Percentiles rank a stretch among this genome's conserved stretches.
Evolutionary conservation across 2,113 vertebrate genomes (phyloP).

Genomic region (Tamias sibiricus): DNA sequence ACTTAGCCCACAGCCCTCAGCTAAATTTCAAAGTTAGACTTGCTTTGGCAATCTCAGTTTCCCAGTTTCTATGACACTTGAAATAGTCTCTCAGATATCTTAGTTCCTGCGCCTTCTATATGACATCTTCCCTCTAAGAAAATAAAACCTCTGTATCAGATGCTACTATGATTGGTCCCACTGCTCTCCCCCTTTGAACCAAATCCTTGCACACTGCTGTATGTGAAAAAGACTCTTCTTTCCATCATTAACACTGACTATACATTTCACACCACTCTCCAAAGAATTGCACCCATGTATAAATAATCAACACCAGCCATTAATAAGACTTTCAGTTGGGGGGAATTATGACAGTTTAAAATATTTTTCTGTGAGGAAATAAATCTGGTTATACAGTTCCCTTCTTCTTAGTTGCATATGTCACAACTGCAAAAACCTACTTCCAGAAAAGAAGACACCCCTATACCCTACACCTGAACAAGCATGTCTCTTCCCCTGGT

Average conservation of each 20-base stretch:
- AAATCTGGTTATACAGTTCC: not conserved
- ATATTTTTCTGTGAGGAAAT: not conserved
- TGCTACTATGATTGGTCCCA: not conserved
- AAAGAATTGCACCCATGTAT: not conserved
- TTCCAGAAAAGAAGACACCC: not conserved
- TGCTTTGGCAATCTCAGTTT: not conserved
- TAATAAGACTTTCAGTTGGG: not conserved
- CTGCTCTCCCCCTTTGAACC: not conserved
- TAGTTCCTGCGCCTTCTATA: not conserved
- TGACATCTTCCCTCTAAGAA: not conserved
- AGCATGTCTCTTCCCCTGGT: too few species aligned
- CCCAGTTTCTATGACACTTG: not conserved
- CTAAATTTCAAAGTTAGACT: not conserved
- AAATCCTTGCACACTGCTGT: not conserved
- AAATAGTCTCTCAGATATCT: not conserved
- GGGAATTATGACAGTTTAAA: not conserved
- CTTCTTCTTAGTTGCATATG: not conserved
- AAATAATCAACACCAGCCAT: not conserved
- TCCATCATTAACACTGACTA: not conserved
- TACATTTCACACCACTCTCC: not conserved
- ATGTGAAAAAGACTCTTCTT: not conserved
- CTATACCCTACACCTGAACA: not conserved
- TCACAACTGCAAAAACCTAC: not conserved
- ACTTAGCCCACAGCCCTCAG: not conserved
- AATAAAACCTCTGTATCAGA: not conserved